Conservation (phyloP, 2,113 vertebrate genomes). For the Gracilinanus agilis region DNA sequence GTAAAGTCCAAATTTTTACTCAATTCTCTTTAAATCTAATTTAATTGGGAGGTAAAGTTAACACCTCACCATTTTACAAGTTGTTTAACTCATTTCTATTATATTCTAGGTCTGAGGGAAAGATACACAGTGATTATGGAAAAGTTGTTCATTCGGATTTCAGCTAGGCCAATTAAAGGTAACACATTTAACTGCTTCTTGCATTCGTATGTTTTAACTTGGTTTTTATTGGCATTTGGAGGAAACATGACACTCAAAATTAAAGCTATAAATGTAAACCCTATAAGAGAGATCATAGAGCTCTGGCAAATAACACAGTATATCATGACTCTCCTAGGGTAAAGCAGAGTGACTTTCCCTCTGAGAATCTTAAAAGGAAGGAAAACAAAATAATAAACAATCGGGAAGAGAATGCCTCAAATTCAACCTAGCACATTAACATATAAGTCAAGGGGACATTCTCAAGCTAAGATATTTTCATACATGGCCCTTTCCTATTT, state of each 20-base stretch:
- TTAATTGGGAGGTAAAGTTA: conserved; percentile 33
- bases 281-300: conserved; percentile 7
- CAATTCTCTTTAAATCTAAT: conserved; percentile 29
- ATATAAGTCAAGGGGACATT: background rate
- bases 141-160: conserved; percentile 56
- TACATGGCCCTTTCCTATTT: background rate
- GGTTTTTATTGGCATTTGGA: conserved; percentile 56
- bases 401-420: background rate
- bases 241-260: conserved; percentile 61
- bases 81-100: background rate
- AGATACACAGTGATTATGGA: conserved; percentile 18
- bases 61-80: background rate
- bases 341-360: background rate
- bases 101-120: conserved; percentile 3
- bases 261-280: conserved; percentile 63
- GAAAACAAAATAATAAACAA: conserved; percentile 43
- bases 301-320: conserved; percentile 32
- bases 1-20: conserved; percentile 35
- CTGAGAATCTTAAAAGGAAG: conserved; percentile 37
- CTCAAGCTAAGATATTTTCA: background rate
- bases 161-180: conserved; percentile 5
- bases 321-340: conserved; percentile 29
- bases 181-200: conserved; percentile 5
- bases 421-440: background rate
- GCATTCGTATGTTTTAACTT: conserved; percentile 56